phyloP scores from a whole-genome alignment of 2,113 vertebrate genomes.

The Larimichthys crocea region DNA sequence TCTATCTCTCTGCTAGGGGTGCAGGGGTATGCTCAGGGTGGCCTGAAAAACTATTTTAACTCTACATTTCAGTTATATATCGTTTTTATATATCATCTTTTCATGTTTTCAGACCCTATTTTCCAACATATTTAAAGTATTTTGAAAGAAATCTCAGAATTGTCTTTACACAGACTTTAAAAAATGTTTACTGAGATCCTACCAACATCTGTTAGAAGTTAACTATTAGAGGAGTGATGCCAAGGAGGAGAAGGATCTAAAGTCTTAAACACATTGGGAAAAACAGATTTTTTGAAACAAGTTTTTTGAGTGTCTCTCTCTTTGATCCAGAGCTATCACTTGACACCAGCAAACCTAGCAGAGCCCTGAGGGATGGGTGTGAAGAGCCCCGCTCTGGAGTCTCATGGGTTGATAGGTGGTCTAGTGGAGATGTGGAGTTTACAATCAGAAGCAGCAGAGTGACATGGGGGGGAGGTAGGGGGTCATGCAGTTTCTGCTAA shows the following conservation, averaged over 20 bases:
- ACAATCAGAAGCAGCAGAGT: slow-evolving; percentile 91
- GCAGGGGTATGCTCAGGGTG: too few species aligned
- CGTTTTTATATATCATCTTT: too few species aligned
- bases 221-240: neutral
- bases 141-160: too few species aligned
- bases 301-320: neutral
- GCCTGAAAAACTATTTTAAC: too few species aligned
- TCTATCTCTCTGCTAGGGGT: too few species aligned
- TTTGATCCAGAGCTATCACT: slow-evolving; percentile 7
- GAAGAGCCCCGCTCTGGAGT: slow-evolving; percentile 66
- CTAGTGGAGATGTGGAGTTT: slow-evolving; percentile 87
- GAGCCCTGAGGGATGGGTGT: slow-evolving; percentile 14
- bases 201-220: neutral
- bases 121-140: too few species aligned
- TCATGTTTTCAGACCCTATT: too few species aligned
- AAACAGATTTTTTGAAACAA: neutral
- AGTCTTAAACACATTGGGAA: neutral
- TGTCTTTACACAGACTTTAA: too few species aligned
- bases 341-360: slow-evolving; percentile 52
- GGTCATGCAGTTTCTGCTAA: slow-evolving; percentile 96
- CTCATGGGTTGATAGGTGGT: slow-evolving; percentile 72
- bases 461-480: slow-evolving; percentile 85
- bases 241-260: neutral
- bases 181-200: too few species aligned
- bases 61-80: too few species aligned